Conservation (phyloP, 2,888 invertebrate species). For the Alitta virens region DNA sequence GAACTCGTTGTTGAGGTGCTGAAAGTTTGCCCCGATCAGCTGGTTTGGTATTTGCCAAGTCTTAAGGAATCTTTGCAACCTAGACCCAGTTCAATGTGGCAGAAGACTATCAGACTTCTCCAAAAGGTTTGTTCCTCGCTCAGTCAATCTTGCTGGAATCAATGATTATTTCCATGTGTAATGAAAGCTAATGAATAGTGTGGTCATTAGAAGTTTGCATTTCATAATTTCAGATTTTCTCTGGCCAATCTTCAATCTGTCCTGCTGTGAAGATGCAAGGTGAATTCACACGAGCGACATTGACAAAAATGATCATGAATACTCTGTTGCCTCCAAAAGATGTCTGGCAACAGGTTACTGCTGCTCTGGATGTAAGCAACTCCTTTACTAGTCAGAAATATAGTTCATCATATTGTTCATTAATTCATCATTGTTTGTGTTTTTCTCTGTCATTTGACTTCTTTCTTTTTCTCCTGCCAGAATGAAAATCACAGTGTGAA, state of each 20-base stretch:
- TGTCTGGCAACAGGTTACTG: constrained; percentile 29
- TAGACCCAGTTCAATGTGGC: constrained; percentile 35
- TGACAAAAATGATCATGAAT: constrained; percentile 34
- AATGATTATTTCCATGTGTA: no score
- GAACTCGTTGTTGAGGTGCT: constrained; percentile 37
- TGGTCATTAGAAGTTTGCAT: no score
- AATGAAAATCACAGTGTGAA: neutral
- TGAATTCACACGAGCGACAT: constrained; percentile 21
- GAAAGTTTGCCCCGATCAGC: constrained; percentile 42
- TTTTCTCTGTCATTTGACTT: neutral
- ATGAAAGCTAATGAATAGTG: no score
- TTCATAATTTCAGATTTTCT: constrained; percentile 32
- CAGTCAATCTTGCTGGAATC: no score
- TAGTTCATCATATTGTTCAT: neutral
- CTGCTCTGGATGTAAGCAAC: constrained; percentile 36
- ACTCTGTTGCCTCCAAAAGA: constrained; percentile 34
- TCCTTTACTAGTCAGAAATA: neutral
- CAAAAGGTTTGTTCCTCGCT: constrained; percentile 39
- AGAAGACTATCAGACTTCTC: constrained; percentile 35
- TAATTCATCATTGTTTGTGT: neutral
- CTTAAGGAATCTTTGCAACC: constrained; percentile 36
- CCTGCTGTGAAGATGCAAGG: constrained; percentile 20
- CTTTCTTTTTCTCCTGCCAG: neutral
- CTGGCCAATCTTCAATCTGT: constrained; percentile 28
- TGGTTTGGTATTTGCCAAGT: constrained; percentile 35